These are phyloP conservation scores for Ormyrus thymus DNA, from an alignment of 2,888 invertebrate genomes.

Conservation along the genomic window DNA sequence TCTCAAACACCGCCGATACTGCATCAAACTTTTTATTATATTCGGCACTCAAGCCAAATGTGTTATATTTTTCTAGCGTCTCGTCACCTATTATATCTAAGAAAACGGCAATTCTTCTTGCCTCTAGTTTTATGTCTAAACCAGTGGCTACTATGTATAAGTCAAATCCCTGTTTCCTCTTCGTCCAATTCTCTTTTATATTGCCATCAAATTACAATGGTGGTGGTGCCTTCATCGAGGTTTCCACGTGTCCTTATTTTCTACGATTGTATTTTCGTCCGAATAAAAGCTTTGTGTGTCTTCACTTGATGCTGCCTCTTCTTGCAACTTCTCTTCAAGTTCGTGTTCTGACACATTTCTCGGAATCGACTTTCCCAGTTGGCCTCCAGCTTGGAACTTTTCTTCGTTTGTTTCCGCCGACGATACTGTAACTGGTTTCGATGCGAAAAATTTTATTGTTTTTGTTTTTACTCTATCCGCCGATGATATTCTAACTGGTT, in stretches of 20 bases:
- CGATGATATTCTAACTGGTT: too few species aligned
- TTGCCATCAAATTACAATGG: too few species aligned
- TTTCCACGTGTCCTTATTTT: constrained; percentile 14
- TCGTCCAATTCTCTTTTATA: constrained; percentile 43
- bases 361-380: not conserved
- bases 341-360: not conserved
- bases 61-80: constrained; percentile 60
- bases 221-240: constrained; percentile 49
- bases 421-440: too few species aligned
- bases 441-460: too few species aligned
- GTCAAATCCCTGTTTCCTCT: constrained; percentile 41
- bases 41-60: constrained; percentile 57
- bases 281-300: not conserved
- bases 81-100: constrained; percentile 61
- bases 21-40: constrained; percentile 54
- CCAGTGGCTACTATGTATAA: constrained; percentile 58
- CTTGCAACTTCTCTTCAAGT: not conserved
- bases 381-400: not conserved
- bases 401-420: not conserved
- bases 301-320: not conserved
- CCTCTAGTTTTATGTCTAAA: constrained; percentile 53
- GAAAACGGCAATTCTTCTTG: constrained; percentile 60
- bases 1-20: constrained; percentile 53
- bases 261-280: constrained; percentile 4
- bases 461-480: too few species aligned